phyloP scores from a whole-genome alignment of 1,140 invertebrate species.

The Drosophila virilis region DNA sequence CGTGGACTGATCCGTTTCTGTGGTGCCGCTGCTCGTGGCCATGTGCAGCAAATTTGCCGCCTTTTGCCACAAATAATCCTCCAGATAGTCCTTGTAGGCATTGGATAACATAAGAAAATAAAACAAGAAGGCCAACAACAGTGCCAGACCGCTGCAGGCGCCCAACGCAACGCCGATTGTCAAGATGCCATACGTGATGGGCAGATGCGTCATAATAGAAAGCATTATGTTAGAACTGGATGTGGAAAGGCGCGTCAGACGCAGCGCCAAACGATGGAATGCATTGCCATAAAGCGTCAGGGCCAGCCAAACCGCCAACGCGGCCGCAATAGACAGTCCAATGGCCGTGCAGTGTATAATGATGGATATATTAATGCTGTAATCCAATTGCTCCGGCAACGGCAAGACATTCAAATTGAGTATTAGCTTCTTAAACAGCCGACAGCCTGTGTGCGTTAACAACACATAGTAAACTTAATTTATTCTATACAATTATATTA shows the following conservation, averaged over 20 bases:
- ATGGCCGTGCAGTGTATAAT: slow-evolving; percentile 71
- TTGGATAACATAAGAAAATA: slow-evolving; percentile 88
- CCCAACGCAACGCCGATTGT: slow-evolving; percentile 72
- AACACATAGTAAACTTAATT: too few relatives aligned
- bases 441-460: slow-evolving; percentile 47
- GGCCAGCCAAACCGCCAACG: slow-evolving; percentile 55
- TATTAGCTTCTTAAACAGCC: slow-evolving; percentile 66
- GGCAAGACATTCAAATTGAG: slow-evolving; percentile 48
- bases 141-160: slow-evolving; percentile 84
- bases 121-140: slow-evolving; percentile 85
- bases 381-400: slow-evolving; percentile 51
- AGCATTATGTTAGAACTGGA: slow-evolving; percentile 66
- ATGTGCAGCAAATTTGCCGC: slow-evolving; percentile 66
- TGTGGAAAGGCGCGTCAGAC: slow-evolving; percentile 51
- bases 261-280: slow-evolving; percentile 58
- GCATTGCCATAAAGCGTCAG: slow-evolving; percentile 62
- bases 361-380: slow-evolving; percentile 68
- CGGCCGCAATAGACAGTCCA: slow-evolving; percentile 54
- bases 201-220: slow-evolving; percentile 80
- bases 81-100: slow-evolving; percentile 90
- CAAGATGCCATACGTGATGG: slow-evolving; percentile 76
- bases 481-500: too few relatives aligned
- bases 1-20: background rate
- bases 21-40: slow-evolving; percentile 8
- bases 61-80: slow-evolving; percentile 87